Evolutionary conservation across 2,113 vertebrate species (phyloP).

Genomic region (Mystacornis crossleyi): DNA sequence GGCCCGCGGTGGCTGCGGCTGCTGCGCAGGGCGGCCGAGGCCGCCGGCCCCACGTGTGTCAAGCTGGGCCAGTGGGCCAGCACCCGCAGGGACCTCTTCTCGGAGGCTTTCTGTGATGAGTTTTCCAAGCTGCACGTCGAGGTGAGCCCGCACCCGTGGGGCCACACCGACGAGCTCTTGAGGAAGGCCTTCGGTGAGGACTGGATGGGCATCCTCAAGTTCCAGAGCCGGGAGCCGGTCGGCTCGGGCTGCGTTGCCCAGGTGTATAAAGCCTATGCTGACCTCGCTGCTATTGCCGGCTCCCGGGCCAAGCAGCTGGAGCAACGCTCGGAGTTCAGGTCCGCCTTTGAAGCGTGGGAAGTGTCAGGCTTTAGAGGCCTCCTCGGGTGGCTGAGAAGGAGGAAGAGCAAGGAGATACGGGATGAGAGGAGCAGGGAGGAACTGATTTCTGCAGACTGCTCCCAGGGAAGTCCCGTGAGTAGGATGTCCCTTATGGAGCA

Average conservation of each 20-base stretch:
- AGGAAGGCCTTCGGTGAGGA: conserved; percentile 84
- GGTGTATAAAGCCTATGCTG: conserved; percentile 88
- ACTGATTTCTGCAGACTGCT: not conserved
- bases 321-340: conserved; percentile 42
- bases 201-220: conserved; percentile 80
- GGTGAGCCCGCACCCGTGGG: conserved; percentile 88
- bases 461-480: not conserved
- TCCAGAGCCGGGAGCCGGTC: conserved; percentile 86
- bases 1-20: conserved; percentile 78
- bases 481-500: not conserved
- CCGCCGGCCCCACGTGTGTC: conserved; percentile 89
- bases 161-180: conserved; percentile 83
- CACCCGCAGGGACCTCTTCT: conserved; percentile 91
- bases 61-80: conserved; percentile 97
- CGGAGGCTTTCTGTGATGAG: conserved; percentile 84
- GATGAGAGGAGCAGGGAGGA: conserved; percentile 35
- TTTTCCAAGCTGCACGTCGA: conserved; percentile 88
- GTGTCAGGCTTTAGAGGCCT: conserved; percentile 69
- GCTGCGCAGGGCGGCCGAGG: conserved; percentile 87
- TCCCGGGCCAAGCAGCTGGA: conserved; percentile 58
- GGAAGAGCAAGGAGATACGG: conserved; percentile 11
- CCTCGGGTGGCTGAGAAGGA: conserved; percentile 49
- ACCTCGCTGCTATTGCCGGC: conserved; percentile 70
- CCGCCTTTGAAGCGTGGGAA: conserved; percentile 80
- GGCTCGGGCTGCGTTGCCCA: conserved; percentile 94